A percentile compares a stretch with the other conserved stretches of the same genome.
Conservation (phyloP, 2,888 invertebrate species). For the Drosophila siamana region DNA sequence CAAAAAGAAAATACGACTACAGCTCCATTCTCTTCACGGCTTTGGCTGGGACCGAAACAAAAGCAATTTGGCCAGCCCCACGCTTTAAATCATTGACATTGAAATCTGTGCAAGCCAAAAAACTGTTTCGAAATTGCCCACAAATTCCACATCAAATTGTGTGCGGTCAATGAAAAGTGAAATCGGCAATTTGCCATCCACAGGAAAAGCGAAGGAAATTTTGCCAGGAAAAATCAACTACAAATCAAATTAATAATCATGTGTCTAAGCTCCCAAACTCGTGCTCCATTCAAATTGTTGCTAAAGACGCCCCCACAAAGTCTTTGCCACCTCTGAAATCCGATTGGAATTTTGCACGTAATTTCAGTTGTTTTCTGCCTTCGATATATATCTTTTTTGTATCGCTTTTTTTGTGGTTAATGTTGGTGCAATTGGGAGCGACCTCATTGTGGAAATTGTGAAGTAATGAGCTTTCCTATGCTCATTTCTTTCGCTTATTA, state of each 20-base stretch:
- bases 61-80: slow-evolving; percentile 29
- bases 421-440: slow-evolving; percentile 49
- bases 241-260: slow-evolving; percentile 81
- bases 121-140: slow-evolving; percentile 49
- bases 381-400: too few relatives aligned
- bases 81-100: slow-evolving; percentile 65
- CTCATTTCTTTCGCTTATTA: slow-evolving; percentile 37
- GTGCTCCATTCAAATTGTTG: slow-evolving; percentile 68
- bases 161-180: slow-evolving; percentile 66
- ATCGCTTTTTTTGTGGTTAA: too few relatives aligned
- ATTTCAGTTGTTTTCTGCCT: slow-evolving; percentile 18
- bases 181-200: slow-evolving; percentile 52
- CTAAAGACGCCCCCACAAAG: slow-evolving; percentile 59
- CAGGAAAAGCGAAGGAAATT: slow-evolving; percentile 65
- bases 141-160: slow-evolving; percentile 53
- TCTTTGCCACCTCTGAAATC: slow-evolving; percentile 1
- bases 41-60: neutral
- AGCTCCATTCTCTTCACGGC: neutral
- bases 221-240: slow-evolving; percentile 47
- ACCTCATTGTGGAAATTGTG: slow-evolving; percentile 57
- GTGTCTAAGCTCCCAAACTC: slow-evolving; percentile 62
- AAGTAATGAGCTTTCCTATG: slow-evolving; percentile 64
- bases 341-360: slow-evolving; percentile 48
- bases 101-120: slow-evolving; percentile 55
- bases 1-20: slow-evolving; percentile 1